phyloP scores from a whole-genome alignment of 2,113 vertebrate species.

The Caloenas nicobarica region DNA sequence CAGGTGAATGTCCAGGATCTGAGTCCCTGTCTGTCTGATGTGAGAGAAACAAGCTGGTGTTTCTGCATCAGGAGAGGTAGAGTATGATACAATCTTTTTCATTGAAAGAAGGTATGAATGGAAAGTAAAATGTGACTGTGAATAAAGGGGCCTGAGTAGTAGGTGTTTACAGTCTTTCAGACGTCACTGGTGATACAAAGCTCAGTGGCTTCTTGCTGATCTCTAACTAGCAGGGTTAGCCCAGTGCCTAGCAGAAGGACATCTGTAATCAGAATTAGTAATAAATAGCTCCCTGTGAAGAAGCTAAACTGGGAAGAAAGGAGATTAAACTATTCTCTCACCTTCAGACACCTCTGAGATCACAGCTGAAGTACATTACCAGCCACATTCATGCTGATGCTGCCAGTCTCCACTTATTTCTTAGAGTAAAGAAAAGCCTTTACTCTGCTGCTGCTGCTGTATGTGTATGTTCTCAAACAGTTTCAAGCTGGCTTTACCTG shows the following conservation, averaged over 20 bases:
- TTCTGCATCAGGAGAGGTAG: neutral
- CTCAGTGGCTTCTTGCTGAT: neutral
- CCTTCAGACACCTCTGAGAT: slow-evolving; percentile 22
- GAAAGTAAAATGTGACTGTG: neutral
- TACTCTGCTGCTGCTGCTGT: rapidly evolving
- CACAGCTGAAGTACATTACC: neutral
- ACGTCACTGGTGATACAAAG: neutral
- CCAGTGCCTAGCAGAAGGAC: neutral
- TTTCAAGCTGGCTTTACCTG: neutral
- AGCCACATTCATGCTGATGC: neutral
- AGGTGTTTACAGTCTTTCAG: neutral
- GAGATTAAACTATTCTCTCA: slow-evolving; percentile 32
- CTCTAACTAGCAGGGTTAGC: neutral
- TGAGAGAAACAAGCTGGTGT: neutral
- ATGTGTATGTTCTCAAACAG: neutral
- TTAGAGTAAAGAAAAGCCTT: neutral
- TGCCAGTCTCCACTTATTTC: neutral
- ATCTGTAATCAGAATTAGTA: slow-evolving; percentile 39
- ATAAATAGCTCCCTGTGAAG: neutral
- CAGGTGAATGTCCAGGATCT: neutral
- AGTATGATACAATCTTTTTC: neutral
- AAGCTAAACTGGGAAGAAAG: slow-evolving; percentile 30
- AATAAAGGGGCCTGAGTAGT: neutral
- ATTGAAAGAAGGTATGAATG: neutral
- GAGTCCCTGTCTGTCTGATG: rapidly evolving